A percentile compares a stretch with the other conserved stretches of the same genome.
Evolutionary conservation across 2,797 vertebrate species (phyloP).

Genomic region (Oreochromis mossambicus): DNA sequence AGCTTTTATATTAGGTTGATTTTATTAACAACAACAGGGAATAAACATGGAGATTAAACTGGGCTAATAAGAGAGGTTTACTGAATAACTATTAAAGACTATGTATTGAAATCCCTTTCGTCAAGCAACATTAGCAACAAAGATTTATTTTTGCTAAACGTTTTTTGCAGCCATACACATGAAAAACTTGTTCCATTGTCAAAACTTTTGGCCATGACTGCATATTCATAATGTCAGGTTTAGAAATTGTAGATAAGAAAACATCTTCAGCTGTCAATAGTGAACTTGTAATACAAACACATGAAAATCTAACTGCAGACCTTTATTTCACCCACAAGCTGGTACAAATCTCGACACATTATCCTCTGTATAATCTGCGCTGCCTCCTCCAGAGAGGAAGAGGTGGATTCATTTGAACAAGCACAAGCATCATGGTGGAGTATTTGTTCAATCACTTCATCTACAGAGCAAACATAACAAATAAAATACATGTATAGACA

Average conservation of each 20-base stretch:
- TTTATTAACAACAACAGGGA: background rate
- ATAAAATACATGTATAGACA: background rate
- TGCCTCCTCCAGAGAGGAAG: slow-evolving; percentile 73
- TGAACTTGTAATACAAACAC: background rate
- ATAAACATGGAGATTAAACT: background rate
- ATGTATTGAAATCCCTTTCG: background rate
- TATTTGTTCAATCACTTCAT: slow-evolving; percentile 83
- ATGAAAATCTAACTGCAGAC: slow-evolving; percentile 44
- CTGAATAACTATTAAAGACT: background rate
- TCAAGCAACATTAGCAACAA: background rate
- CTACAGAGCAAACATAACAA: slow-evolving; percentile 51
- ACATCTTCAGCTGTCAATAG: background rate
- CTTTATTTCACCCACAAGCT: slow-evolving; percentile 79
- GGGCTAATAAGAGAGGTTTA: background rate
- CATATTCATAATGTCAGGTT: background rate
- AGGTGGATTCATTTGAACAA: accelerated
- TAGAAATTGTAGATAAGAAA: background rate
- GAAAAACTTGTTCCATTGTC: accelerated
- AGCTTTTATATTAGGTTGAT: background rate
- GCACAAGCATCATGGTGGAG: background rate
- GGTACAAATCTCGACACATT: slow-evolving; percentile 77
- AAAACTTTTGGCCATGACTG: background rate
- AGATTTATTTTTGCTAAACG: accelerated
- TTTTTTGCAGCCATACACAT: background rate
- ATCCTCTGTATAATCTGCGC: slow-evolving; percentile 76